Evolutionary conservation across 2,888 invertebrate genomes (phyloP), one percentile per base, ranked within the genome.

Genomic region (Parnassius orleans): DNA sequence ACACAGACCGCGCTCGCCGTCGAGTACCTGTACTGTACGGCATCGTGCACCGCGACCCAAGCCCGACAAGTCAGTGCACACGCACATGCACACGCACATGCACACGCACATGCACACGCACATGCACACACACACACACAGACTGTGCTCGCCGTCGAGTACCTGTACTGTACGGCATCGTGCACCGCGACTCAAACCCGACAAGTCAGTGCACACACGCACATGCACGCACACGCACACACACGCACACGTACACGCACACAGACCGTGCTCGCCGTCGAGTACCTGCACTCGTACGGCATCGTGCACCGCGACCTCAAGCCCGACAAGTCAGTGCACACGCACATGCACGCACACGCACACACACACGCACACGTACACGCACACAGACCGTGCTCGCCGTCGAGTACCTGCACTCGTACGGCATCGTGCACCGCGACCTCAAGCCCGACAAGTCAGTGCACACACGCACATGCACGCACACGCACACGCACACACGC

Each of bases 301-400:
- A 99, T 99, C 78, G 99, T 99, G 60, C 99, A 99, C 82, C 92
- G 99, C 58, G 99, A 99, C 90, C 93, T 99, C 48, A 99, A 99
- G 88, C 99, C 99, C 3, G 99, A 99, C 90, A 99, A 99, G 96
- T 97, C 3, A 77, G 83, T 76, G 10, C 2, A 19, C 9, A 5
- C n/a, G n/a, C 10, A 10, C 24, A 19, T 2, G 19, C 1, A 19
- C 19, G 2, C 2, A 19, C 19, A 19, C 2, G 10, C 12, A 46
- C 44, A 12, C 46, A 2, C 2, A 15, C 15, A 15, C 2, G 15
- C 2, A 15, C 15, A 15, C 15, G 1, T 15, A 15, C 15, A 15
- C 15, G 12, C 24, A 24, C 24, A 24, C 24, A 3, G 24, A 5
- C 24, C 0, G 24, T 24, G 24, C 3, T 24, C 24, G 5, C 0